These are phyloP conservation scores for Ariopsis seemanni DNA, from an alignment of 2,113 vertebrate species.

Conservation along the genomic window DNA sequence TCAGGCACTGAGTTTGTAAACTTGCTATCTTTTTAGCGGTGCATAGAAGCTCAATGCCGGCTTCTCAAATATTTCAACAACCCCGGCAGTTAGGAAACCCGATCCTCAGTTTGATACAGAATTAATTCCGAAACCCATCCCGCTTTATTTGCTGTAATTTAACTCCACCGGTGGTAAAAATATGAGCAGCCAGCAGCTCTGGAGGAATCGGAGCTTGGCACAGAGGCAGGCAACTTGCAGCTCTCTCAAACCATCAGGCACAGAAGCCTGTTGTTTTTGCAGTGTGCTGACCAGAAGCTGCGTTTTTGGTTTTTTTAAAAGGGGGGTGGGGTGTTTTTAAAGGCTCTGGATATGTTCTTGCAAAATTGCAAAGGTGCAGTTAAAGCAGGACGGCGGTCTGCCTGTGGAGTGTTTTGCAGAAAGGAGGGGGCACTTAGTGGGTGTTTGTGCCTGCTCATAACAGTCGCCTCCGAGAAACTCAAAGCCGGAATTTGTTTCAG, in stretches of 20 bases:
- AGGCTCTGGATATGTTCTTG: slow-evolving; percentile 64
- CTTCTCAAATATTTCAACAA: slow-evolving; percentile 59
- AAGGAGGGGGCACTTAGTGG: slow-evolving; percentile 61
- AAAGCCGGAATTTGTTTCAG: slow-evolving; percentile 67
- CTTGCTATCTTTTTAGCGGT: slow-evolving; percentile 14
- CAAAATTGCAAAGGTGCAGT: slow-evolving; percentile 71
- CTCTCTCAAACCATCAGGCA: slow-evolving; percentile 66
- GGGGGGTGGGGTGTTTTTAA: neutral
- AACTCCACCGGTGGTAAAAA: slow-evolving; percentile 90
- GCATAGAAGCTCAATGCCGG: slow-evolving; percentile 32
- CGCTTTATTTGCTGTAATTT: slow-evolving; percentile 94
- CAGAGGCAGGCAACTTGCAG: slow-evolving; percentile 66
- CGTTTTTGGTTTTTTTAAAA: neutral
- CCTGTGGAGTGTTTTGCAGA: slow-evolving; percentile 54
- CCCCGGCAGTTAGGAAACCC: slow-evolving; percentile 73
- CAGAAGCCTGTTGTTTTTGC: slow-evolving; percentile 59
- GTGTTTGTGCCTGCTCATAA: slow-evolving; percentile 65
- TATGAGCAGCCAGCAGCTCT: slow-evolving; percentile 82
- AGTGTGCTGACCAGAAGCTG: slow-evolving; percentile 42
- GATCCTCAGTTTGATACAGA: slow-evolving; percentile 77
- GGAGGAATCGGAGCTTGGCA: slow-evolving; percentile 70
- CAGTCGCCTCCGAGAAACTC: slow-evolving; percentile 67
- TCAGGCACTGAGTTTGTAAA: slow-evolving; percentile 1
- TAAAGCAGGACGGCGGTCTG: slow-evolving; percentile 45
- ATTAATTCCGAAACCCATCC: slow-evolving; percentile 81